Conservation (phyloP, 2,113 vertebrate species). For the Platanista minor region DNA sequence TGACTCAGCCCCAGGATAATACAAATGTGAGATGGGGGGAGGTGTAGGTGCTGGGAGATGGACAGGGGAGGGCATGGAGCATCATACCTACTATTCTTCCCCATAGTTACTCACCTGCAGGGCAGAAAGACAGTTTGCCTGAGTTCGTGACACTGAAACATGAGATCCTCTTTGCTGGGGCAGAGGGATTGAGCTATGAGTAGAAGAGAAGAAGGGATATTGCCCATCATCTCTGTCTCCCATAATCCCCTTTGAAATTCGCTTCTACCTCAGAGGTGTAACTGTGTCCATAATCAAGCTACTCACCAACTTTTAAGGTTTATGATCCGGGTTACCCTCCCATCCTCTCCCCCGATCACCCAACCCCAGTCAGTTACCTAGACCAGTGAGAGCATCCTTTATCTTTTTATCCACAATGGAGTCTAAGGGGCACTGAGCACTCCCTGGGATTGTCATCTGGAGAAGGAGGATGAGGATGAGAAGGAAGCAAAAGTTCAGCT, state of each 20-base stretch:
- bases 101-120: background rate
- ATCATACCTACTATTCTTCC: background rate
- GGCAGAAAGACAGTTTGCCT: constrained; percentile 16
- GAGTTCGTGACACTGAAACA: background rate
- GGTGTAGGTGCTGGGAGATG: background rate
- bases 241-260: background rate
- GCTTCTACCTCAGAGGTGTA: background rate
- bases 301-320: background rate
- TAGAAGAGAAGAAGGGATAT: background rate
- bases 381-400: background rate
- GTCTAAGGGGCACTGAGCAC: background rate
- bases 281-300: background rate
- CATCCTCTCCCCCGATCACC: background rate
- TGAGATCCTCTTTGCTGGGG: background rate
- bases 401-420: background rate
- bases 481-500: background rate
- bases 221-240: background rate
- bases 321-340: background rate
- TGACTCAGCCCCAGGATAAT: background rate
- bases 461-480: background rate
- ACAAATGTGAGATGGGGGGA: background rate
- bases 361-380: background rate
- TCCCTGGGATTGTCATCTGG: background rate
- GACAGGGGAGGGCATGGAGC: rapidly evolving
- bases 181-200: background rate